phyloP scores from a whole-genome alignment of 1,140 invertebrate genomes.

The Stegodyphus dumicola region DNA sequence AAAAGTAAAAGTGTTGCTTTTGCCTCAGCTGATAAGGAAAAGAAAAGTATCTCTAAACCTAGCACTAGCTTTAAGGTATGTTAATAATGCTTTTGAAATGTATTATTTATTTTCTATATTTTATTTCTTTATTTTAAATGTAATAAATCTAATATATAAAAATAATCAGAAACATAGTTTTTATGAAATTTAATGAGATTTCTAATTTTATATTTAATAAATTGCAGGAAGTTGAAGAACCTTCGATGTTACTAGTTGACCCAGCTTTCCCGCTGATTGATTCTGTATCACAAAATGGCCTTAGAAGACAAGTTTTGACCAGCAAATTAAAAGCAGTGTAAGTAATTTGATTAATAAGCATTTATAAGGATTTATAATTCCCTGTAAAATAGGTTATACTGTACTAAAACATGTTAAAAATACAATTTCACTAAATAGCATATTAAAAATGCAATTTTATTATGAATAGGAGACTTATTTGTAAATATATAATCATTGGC shows the following conservation, averaged over 20 bases:
- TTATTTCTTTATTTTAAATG: neutral
- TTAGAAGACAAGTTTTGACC: constrained; percentile 29
- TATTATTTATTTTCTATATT: neutral
- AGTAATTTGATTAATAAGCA: constrained; percentile 1
- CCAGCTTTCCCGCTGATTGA: constrained; percentile 37
- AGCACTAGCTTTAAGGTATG: neutral
- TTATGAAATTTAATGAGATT: too few relatives aligned
- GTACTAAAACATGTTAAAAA: too few relatives aligned
- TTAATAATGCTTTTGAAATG: neutral
- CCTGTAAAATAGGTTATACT: too few relatives aligned
- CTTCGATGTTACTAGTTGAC: neutral
- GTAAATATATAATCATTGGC: too few relatives aligned
- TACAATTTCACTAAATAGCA: too few relatives aligned
- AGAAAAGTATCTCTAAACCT: neutral
- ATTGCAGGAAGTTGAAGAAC: too few relatives aligned
- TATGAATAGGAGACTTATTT: too few relatives aligned
- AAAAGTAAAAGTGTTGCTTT: constrained; percentile 18
- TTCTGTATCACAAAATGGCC: constrained; percentile 32
- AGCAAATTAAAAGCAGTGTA: constrained; percentile 36
- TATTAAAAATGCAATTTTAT: too few relatives aligned
- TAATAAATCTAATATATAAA: too few relatives aligned
- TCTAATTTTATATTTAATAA: too few relatives aligned
- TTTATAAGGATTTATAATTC: too few relatives aligned
- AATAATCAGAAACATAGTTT: too few relatives aligned
- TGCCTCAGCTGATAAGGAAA: neutral